These are phyloP conservation scores for Parambassis ranga DNA, from an alignment of 2,797 vertebrate species.

Conservation along the genomic window DNA sequence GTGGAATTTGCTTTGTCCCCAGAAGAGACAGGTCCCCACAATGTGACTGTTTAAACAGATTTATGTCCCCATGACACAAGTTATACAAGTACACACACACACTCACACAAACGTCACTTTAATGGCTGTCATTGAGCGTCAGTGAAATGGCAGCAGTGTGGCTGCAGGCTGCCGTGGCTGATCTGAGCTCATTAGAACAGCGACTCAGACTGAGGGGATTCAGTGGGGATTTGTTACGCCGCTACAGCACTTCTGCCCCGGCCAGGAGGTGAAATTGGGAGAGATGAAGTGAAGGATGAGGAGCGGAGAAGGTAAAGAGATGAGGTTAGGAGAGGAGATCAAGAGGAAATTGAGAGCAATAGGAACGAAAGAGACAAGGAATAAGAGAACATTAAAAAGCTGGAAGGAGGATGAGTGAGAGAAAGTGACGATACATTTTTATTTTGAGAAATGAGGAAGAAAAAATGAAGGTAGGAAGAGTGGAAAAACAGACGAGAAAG, in stretches of 20 bases:
- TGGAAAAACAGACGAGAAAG: neutral
- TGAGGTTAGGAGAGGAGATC: conserved; percentile 3
- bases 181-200: conserved; percentile 69
- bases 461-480: neutral
- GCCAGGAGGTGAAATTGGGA: conserved; percentile 51
- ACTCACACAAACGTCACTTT: conserved; percentile 15
- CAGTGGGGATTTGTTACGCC: conserved; percentile 58
- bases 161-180: conserved; percentile 45
- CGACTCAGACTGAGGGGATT: conserved; percentile 58
- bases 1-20: neutral
- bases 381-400: neutral
- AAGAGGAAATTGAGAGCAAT: conserved; percentile 22
- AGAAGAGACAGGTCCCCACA: neutral
- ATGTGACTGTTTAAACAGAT: conserved; percentile 2
- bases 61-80: neutral
- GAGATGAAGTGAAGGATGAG: conserved; percentile 50
- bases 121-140: conserved; percentile 47
- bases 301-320: conserved; percentile 13
- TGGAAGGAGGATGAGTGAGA: neutral
- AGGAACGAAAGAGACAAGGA: neutral
- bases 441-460: neutral
- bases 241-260: conserved; percentile 21
- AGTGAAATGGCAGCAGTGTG: conserved; percentile 45
- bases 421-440: no score
- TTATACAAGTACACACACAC: neutral